phyloP scores from a whole-genome alignment of 2,888 invertebrate species.

The Torymus aiolomorphi region DNA sequence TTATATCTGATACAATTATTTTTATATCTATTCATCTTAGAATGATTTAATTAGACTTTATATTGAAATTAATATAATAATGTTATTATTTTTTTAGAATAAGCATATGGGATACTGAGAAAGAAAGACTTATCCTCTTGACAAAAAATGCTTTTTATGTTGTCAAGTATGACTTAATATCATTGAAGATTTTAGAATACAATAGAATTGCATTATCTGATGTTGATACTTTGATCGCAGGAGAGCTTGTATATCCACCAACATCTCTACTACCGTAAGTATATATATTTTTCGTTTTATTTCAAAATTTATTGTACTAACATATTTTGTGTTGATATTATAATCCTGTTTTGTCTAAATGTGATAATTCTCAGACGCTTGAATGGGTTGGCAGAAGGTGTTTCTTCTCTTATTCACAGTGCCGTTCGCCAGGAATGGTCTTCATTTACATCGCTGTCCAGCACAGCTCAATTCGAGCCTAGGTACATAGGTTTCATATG shows the following conservation, averaged over 20 bases:
- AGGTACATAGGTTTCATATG: conserved; percentile 76
- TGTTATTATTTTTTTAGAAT: conserved; percentile 81
- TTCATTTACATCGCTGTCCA: conserved; percentile 64
- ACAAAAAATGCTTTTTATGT: conserved; percentile 85
- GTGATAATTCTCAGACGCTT: conserved; percentile 78
- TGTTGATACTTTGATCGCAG: conserved; percentile 84
- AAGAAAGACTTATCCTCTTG: conserved; percentile 86
- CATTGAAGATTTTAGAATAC: conserved; percentile 84
- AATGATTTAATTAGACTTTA: not conserved
- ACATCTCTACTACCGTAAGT: conserved; percentile 91
- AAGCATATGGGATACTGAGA: conserved; percentile 91
- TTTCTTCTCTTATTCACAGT: conserved; percentile 83
- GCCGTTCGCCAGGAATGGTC: conserved; percentile 81
- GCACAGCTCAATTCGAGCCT: conserved; percentile 79
- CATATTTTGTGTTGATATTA: conserved; percentile 1
- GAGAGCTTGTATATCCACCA: conserved; percentile 88
- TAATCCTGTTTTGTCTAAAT: conserved; percentile 27
- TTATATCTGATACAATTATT: not conserved
- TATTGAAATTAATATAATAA: not conserved
- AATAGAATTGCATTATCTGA: conserved; percentile 82
- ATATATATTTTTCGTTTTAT: conserved; percentile 37
- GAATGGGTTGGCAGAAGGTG: conserved; percentile 84
- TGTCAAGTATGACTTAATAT: conserved; percentile 91
- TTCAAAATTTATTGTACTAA: conserved; percentile 13
- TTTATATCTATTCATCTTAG: not conserved